Evolutionary conservation across 2,113 vertebrate genomes (phyloP).

Genomic region (Mirza zaza): DNA sequence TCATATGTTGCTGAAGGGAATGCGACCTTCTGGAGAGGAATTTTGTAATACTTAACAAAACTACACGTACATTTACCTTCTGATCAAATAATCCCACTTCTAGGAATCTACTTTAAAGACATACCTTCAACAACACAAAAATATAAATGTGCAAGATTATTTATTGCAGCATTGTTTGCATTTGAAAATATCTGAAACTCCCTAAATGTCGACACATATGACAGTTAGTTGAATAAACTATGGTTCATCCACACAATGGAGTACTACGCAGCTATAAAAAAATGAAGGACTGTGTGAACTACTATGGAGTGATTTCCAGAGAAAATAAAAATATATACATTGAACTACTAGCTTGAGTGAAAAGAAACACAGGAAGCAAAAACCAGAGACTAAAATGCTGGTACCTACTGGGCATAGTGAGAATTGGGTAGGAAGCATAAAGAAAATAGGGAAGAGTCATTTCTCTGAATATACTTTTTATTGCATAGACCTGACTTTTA

Average conservation of each 20-base stretch:
- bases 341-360: neutral
- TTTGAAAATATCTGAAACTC: neutral
- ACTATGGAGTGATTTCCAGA: neutral
- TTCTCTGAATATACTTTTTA: neutral
- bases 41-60: neutral
- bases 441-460: neutral
- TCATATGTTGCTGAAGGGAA: neutral
- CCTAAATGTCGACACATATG: neutral
- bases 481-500: neutral
- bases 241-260: too few relatives aligned
- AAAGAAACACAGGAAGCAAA: neutral
- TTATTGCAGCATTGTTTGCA: neutral
- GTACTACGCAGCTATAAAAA: neutral
- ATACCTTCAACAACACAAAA: neutral
- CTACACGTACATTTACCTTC: neutral
- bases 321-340: neutral
- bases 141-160: neutral
- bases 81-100: neutral
- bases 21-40: neutral
- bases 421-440: neutral
- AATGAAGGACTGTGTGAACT: neutral
- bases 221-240: neutral
- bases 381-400: neutral
- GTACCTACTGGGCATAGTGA: neutral
- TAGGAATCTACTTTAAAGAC: neutral